Evolutionary conservation across 1,140 invertebrate species (phyloP), one percentile per base, ranked within the genome.

Genomic region (Drosophila kurseongensis): DNA sequence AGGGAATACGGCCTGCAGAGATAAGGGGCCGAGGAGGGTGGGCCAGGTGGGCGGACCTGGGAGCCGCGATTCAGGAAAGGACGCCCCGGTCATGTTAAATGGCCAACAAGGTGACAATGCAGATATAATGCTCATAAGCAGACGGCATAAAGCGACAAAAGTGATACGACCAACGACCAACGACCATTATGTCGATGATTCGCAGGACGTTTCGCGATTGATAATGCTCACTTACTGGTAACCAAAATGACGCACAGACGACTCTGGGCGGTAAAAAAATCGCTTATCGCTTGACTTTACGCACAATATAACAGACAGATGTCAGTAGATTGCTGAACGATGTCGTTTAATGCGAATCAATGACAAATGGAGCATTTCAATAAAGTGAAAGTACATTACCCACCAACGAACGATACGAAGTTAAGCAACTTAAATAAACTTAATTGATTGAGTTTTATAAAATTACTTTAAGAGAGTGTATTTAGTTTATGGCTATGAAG

Each of bases 71-170:
- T 35, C 41, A 32, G 48, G 29, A 54, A 42, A 47, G 52, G 59
- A 74, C 58, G 72, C 38, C 38, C 52, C 63, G 61, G 67, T 61
- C 67, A 63, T 59, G 82, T 82, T 81, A 88, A 86, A 86, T 86
- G 83, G 78, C 83, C 83, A 82, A 79, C 82, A 86, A 88, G 82
- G 83, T 86, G 82, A 88, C 82, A 86, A 86, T 85, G 82, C 82
- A 88, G 78, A 86, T 85, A 86, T 86, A 85, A 85, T 86, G 78
- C 82, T 60, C 80, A 86, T 82, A 75, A 75, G 69, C 75, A 76
- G 66, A 35, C 47, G 63, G 60, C 61, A 85, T 74, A 86, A 68
- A 71, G 29, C 66, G 67, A 59, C 55, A 85, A 85, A 80, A 68
- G 78, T 75, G 81, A 51, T 51, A 38, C 66, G 13, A 23, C 45